Evolutionary conservation across 2,888 invertebrate genomes (phyloP).

Genomic region (Yponomeuta sedellus): DNA sequence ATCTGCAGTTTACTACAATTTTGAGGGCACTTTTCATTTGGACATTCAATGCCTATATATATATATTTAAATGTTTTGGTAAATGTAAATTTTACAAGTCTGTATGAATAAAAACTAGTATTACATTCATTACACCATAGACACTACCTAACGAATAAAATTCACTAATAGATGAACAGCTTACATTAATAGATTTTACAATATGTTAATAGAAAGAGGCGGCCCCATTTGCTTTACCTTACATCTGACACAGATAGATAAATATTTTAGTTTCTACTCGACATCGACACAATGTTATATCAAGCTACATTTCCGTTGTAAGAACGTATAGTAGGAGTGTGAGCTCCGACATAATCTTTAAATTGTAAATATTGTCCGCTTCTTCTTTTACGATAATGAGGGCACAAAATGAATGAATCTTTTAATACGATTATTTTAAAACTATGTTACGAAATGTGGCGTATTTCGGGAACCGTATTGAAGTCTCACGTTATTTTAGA

Average conservation of each 20-base stretch:
- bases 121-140: constrained; percentile 41
- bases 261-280: neutral
- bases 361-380: constrained; percentile 6
- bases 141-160: constrained; percentile 57
- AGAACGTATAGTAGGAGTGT: neutral
- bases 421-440: neutral
- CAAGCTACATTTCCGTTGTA: constrained; percentile 2
- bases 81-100: constrained; percentile 45
- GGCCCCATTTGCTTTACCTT: constrained; percentile 65
- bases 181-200: constrained; percentile 42
- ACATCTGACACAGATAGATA: constrained; percentile 21
- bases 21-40: constrained; percentile 13
- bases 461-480: neutral
- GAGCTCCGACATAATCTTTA: neutral
- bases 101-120: too few species aligned
- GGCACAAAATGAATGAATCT: neutral
- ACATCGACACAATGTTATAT: neutral
- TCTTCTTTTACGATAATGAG: neutral
- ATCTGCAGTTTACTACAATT: constrained; percentile 3
- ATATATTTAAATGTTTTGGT: constrained; percentile 56
- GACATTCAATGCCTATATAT: constrained; percentile 18
- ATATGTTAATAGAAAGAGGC: constrained; percentile 54
- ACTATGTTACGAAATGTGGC: neutral
- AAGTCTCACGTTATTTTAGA: neutral
- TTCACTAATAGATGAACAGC: constrained; percentile 57